Evolutionary conservation across 2,888 invertebrate genomes (phyloP), one percentile per base, ranked within the genome.

Genomic region (Ligdia adustata): DNA sequence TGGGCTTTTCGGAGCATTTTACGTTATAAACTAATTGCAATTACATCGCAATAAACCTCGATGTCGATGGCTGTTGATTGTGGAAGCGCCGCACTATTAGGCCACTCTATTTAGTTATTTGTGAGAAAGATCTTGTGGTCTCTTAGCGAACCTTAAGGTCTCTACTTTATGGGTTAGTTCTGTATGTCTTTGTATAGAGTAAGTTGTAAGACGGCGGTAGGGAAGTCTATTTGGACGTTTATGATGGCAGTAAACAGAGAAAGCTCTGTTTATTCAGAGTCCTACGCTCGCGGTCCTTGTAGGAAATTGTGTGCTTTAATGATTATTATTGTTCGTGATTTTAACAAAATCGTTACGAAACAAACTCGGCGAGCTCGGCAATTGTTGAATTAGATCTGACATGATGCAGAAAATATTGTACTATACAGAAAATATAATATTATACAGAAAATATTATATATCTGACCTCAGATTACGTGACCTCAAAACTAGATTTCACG

Each of bases 191-290:
- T 11, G n/a, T 34, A 34, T 40, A 24, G 27, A 31, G 26, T 41
- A 37, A 46, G 40, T 44, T 48, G 32, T 40, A 37, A 22, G 43
- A 28, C 45, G 16, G 47, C 52, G 39, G 58, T 63, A 59, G 61
- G 58, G 59, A 52, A 64, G 64, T 53, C 55, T 31, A 52, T 62
- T 57, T 56, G 49, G 50, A 55, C 58, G 55, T 65, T 62, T 62
- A 58, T 47, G 53, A 47, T 20, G 27, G 47, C 43, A 40, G 43
- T 61, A 57, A 59, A 59, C 40, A 51, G 43, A 15, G 51, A 57
- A 55, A 57, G 42, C 44, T 49, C 47, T 58, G 54, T 47, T 41
- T 42, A 48, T 53, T 39, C 15, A 48, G 43, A 49, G 22, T 46
- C 49, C 52, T 56, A 55, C 53, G 48, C 52, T 22, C 16, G 37